Evolutionary conservation across 2,888 invertebrate species (phyloP).

Genomic region (Brachyopa scutellaris): DNA sequence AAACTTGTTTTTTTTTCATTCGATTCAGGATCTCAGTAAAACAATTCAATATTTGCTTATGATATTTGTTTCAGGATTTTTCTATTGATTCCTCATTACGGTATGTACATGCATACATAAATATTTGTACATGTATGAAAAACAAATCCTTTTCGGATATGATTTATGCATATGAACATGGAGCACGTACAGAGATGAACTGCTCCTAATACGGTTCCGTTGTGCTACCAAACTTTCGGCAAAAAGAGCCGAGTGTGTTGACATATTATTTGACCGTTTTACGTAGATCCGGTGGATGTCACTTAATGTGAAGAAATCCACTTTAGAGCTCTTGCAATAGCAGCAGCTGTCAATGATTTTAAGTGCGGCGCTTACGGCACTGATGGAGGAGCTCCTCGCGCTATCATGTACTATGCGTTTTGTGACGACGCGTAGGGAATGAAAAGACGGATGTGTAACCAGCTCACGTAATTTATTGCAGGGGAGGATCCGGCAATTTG

Average conservation of each 20-base stretch:
- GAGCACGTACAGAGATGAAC: slow-evolving; percentile 56
- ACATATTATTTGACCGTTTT: slow-evolving; percentile 31
- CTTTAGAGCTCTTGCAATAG: slow-evolving; percentile 21
- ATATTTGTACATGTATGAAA: not conserved
- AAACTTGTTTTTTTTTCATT: slow-evolving; percentile 13
- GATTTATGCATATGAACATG: slow-evolving; percentile 26
- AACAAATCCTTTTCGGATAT: not conserved
- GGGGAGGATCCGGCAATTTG: slow-evolving; percentile 55
- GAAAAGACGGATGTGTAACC: slow-evolving; percentile 30
- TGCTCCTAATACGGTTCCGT: slow-evolving; percentile 40
- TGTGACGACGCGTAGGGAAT: slow-evolving; percentile 33
- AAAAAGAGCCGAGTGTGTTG: slow-evolving; percentile 41
- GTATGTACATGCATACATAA: slow-evolving; percentile 9
- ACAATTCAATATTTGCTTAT: slow-evolving; percentile 48
- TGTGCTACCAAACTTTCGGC: slow-evolving; percentile 44
- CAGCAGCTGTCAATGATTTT: slow-evolving; percentile 2
- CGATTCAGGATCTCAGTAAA: slow-evolving; percentile 28
- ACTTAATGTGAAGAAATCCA: slow-evolving; percentile 51
- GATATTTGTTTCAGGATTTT: slow-evolving; percentile 24
- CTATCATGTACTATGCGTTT: slow-evolving; percentile 21
- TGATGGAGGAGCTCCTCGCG: slow-evolving; percentile 1
- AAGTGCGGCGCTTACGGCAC: slow-evolving; percentile 12
- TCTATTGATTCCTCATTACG: slow-evolving; percentile 49
- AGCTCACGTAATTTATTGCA: slow-evolving; percentile 58
- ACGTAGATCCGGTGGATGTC: slow-evolving; percentile 34